Conservation (phyloP, 2,797 vertebrate species). For the Malurus splendens region DNA sequence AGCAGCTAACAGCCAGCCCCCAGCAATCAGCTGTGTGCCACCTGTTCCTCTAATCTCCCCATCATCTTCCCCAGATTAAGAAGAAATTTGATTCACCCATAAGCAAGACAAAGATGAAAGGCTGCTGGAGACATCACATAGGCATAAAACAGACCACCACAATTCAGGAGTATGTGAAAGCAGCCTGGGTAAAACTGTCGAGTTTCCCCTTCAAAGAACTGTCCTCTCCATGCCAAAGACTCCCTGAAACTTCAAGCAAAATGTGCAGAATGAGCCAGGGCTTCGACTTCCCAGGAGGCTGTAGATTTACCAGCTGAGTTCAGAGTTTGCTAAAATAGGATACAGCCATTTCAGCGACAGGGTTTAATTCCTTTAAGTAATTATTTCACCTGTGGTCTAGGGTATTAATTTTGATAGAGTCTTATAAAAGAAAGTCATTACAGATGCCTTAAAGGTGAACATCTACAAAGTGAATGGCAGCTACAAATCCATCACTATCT, state of each 20-base stretch:
- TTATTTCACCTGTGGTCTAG: slow-evolving; percentile 26
- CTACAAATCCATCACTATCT: slow-evolving; percentile 27
- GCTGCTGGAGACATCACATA: not conserved
- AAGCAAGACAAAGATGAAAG: not conserved
- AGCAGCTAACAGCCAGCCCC: not conserved
- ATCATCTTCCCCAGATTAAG: not conserved
- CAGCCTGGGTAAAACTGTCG: not conserved
- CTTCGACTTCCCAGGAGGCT: not conserved
- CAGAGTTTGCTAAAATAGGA: not conserved
- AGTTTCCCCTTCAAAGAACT: not conserved
- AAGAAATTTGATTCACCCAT: not conserved
- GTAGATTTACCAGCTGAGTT: not conserved
- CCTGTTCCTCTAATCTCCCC: not conserved
- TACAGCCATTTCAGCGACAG: not conserved
- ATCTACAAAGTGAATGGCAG: slow-evolving; percentile 10
- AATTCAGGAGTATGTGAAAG: rapidly evolving
- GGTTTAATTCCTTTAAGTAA: slow-evolving; percentile 10
- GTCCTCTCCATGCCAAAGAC: not conserved
- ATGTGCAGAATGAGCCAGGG: not conserved
- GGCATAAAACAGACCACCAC: not conserved
- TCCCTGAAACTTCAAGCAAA: not conserved
- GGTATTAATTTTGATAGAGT: slow-evolving; percentile 17
- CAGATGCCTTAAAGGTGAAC: not conserved
- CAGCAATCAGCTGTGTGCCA: slow-evolving; percentile 40
- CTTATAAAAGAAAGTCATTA: slow-evolving; percentile 38